Conservation (phyloP, 2,113 vertebrate genomes). For the Crotalus viridis region DNA sequence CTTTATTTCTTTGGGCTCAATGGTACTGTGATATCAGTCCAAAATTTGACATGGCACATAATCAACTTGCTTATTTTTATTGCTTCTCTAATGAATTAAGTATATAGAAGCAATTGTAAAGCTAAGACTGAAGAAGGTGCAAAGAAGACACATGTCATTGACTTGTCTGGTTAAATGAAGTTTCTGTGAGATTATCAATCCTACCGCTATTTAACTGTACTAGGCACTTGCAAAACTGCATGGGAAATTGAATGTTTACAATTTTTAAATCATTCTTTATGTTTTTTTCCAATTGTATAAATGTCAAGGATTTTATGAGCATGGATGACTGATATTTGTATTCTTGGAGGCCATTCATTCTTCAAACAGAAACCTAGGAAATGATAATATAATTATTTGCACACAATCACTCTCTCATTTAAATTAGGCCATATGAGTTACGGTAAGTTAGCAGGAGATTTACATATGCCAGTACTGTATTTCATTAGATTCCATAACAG, state of each 20-base stretch:
- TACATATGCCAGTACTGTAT: neutral
- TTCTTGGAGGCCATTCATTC: neutral
- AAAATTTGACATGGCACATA: neutral
- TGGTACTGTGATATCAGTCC: neutral
- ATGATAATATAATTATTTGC: neutral
- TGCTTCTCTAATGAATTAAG: neutral
- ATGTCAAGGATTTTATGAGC: neutral
- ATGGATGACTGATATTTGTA: neutral
- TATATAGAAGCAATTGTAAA: neutral
- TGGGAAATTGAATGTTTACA: neutral
- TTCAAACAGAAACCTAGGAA: neutral
- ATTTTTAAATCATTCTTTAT: neutral
- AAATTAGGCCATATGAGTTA: neutral
- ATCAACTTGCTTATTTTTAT: neutral
- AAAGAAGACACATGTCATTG: neutral
- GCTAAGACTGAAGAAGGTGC: neutral
- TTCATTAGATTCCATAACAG: neutral
- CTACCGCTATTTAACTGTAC: neutral
- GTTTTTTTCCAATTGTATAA: neutral
- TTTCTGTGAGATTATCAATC: neutral
- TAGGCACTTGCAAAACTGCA: neutral
- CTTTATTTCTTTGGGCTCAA: neutral
- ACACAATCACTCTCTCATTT: neutral
- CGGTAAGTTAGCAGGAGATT: neutral
- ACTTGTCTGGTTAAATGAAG: neutral